These are phyloP conservation scores for Pipistrellus kuhlii DNA, from an alignment of 2,797 vertebrate genomes.

Conservation along the genomic window DNA sequence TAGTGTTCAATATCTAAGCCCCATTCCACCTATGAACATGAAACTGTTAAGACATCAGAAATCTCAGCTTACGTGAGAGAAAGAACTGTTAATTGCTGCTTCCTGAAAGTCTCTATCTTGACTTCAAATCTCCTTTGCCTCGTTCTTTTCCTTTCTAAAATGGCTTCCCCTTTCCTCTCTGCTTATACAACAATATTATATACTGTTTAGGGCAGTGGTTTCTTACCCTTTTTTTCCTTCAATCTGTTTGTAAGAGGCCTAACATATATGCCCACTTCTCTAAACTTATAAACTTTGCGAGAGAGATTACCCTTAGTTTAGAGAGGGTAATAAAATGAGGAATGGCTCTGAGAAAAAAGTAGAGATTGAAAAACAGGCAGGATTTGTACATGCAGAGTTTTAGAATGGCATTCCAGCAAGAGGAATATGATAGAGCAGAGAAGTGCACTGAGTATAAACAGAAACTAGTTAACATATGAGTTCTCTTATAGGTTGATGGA, in stretches of 20 bases:
- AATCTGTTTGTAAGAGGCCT: neutral
- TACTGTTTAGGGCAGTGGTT: neutral
- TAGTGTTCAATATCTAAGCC: neutral
- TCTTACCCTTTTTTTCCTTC: neutral
- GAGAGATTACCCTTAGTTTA: neutral
- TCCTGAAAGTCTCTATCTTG: neutral
- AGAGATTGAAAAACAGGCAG: conserved; percentile 38
- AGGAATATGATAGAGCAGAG: neutral
- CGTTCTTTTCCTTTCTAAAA: conserved; percentile 41
- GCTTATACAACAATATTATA: neutral
- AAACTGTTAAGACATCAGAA: conserved; percentile 47
- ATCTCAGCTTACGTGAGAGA: neutral
- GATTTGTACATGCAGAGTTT: neutral
- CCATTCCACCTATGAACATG: neutral
- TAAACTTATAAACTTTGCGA: neutral
- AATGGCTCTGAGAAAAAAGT: neutral
- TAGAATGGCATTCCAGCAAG: conserved; percentile 13
- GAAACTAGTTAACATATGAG: neutral
- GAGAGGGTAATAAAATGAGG: conserved; percentile 9
- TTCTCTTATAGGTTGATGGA: neutral
- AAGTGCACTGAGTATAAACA: neutral
- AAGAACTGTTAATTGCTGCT: neutral
- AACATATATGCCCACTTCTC: neutral
- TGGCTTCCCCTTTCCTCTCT: conserved; percentile 12
- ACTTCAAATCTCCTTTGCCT: conserved; percentile 9